Evolutionary conservation across 2,888 invertebrate species (phyloP).

Genomic region (Calameuta pallipes): DNA sequence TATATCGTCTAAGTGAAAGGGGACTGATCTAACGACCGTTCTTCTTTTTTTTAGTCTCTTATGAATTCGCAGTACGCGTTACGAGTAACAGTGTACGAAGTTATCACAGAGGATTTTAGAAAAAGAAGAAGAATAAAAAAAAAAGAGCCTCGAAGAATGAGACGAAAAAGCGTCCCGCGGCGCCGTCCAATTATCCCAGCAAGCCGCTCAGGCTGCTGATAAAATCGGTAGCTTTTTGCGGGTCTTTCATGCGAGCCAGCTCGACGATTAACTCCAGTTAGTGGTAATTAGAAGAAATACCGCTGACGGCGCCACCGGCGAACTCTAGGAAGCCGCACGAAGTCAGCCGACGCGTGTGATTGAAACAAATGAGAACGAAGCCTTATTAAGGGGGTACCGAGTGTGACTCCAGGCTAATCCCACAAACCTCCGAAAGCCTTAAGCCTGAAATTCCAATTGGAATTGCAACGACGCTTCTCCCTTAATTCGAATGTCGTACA

Average conservation of each 20-base stretch:
- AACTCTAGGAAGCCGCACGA: neutral
- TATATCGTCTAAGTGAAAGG: neutral
- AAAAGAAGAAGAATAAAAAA: neutral
- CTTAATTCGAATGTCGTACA: neutral
- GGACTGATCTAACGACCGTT: neutral
- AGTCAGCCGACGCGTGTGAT: neutral
- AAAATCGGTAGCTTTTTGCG: slow-evolving; percentile 11
- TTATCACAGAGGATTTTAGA: neutral
- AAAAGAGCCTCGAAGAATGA: neutral
- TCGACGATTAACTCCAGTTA: slow-evolving; percentile 43
- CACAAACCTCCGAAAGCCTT: neutral
- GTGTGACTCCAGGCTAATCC: neutral
- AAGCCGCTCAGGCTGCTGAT: slow-evolving; percentile 7
- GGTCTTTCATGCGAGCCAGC: neutral
- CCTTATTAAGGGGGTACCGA: neutral
- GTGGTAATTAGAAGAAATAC: slow-evolving; percentile 51
- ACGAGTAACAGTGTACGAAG: neutral
- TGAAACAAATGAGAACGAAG: neutral
- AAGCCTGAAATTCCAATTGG: neutral
- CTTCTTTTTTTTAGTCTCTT: neutral
- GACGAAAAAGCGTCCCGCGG: neutral
- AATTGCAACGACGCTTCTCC: neutral
- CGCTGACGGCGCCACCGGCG: slow-evolving; percentile 41
- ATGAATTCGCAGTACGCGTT: neutral
- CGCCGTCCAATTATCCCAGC: slow-evolving; percentile 4